Percentiles rank a stretch among this genome's conserved stretches.
Evolutionary conservation across 2,888 invertebrate species (phyloP).

Genomic region (Atherix ibis): DNA sequence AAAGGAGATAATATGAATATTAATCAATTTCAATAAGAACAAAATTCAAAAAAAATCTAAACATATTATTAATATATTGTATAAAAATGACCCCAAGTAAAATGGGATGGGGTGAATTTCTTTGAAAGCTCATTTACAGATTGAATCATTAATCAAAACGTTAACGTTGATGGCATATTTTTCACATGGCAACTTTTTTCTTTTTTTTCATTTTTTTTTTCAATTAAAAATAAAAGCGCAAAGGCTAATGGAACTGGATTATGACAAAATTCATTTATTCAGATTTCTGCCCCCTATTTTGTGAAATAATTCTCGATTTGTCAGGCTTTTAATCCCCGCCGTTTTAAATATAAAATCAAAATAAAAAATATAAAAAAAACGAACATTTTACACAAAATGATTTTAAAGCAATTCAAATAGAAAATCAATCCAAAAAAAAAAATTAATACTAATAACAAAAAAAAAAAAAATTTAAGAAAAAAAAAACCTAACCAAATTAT

Average conservation of each 20-base stretch:
- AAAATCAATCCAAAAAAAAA: neutral
- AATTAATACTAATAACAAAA: too few species aligned
- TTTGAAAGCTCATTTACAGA: too few species aligned
- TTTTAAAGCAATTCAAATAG: neutral
- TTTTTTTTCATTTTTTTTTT: too few species aligned
- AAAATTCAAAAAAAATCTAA: too few species aligned
- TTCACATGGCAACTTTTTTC: too few species aligned
- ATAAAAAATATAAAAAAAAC: conserved; percentile 1
- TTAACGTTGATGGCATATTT: too few species aligned
- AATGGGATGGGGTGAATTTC: too few species aligned
- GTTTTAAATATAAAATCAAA: conserved; percentile 3
- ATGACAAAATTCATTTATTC: conserved; percentile 22
- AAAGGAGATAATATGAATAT: conserved; percentile 1
- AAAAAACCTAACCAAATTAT: neutral
- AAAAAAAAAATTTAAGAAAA: neutral
- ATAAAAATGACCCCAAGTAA: too few species aligned
- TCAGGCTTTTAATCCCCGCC: conserved; percentile 30
- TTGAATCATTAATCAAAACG: too few species aligned
- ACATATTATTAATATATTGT: too few species aligned
- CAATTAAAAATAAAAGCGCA: conserved; percentile 5
- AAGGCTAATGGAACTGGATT: conserved; percentile 4
- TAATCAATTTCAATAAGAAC: conserved; percentile 3
- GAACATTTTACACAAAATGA: neutral
- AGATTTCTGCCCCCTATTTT: conserved; percentile 21
- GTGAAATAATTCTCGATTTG: conserved; percentile 33